Evolutionary conservation across 2,888 invertebrate species (phyloP), one percentile per base, ranked within the genome.

Genomic region (Ophion slaviceki): DNA sequence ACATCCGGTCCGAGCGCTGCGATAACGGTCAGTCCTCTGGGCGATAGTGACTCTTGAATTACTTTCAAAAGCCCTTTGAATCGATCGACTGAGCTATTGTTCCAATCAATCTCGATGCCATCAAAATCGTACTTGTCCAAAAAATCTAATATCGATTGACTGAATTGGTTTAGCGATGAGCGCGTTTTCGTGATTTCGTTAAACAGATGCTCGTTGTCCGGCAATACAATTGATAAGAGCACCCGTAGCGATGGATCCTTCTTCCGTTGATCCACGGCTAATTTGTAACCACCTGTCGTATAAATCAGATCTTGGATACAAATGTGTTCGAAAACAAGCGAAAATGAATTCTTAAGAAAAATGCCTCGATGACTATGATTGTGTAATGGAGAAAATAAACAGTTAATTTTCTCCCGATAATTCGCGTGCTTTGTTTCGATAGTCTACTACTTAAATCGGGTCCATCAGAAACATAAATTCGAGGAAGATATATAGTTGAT

Each of bases 71-170:
- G 92, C 45, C 94, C 92, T 36, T 95, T 95, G 62, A 96, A 91
- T 95, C 96, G 92, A 95, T 96, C 71, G 93, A 94, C 67, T 88
- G 91, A 86, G 36, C 70, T 92, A 90, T 14, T 94, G 93, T 77
- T 94, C 95, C 88, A 98, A 89, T 98, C 96, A 5, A 98, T 94
- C 91, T 98, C 97, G 14, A 98, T 94, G 0, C 98, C 98, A 92
- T 98, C 98, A 90, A 98, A 97, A 81, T 96, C 95, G 88, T 97
- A 95, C 82, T 96, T 95, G 81, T 95, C 95, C 72, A 97, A 92
- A 90, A 97, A 96, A 66, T 94, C 94, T 0, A 97, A 92, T 0
- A 96, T 95, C 62, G 97, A 96, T 59, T 95, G 94, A 20, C 96
- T 95, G 90, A 97, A 97, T 88, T 95, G 95, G 71, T 95, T 94